Percentiles rank a stretch among this genome's conserved stretches.
Conservation (phyloP, 2,113 vertebrate genomes). For the Engystomops pustulosus region DNA sequence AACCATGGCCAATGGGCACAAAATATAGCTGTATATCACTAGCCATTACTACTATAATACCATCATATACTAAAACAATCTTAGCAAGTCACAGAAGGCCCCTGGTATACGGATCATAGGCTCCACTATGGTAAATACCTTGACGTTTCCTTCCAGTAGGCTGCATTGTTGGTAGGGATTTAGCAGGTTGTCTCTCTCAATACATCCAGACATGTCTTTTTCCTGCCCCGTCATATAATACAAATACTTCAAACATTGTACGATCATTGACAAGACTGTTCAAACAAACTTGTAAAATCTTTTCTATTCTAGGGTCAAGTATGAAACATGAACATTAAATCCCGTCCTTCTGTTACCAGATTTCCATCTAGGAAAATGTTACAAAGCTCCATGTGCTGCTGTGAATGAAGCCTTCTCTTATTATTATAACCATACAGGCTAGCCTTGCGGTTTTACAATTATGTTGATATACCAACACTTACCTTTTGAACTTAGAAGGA, state of each 20-base stretch:
- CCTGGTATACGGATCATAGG: no score
- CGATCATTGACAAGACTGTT: constrained; percentile 15
- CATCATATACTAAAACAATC: no score
- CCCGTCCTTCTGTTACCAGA: constrained; percentile 26
- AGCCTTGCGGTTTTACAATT: constrained; percentile 41
- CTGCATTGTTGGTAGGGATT: background rate
- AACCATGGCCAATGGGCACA: no score
- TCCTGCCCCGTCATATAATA: background rate
- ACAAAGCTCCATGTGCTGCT: constrained; percentile 1
- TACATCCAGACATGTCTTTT: background rate
- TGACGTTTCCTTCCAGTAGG: constrained; percentile 23
- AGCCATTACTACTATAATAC: no score
- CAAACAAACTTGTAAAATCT: constrained; percentile 21
- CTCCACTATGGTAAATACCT: no score
- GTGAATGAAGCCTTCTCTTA: constrained; percentile 37
- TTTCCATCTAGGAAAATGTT: constrained; percentile 50
- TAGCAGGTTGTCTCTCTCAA: constrained; percentile 18
- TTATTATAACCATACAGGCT: constrained; percentile 48
- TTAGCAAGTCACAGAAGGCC: no score
- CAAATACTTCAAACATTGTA: background rate
- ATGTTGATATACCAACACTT: constrained; percentile 51
- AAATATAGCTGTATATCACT: no score
- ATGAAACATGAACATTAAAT: constrained; percentile 23
- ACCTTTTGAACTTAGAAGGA: constrained; percentile 48
- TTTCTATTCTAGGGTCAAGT: constrained; percentile 23